These are phyloP conservation scores for Deroplatys truncata DNA, from an alignment of 2,888 invertebrate genomes.

Conservation along the genomic window DNA sequence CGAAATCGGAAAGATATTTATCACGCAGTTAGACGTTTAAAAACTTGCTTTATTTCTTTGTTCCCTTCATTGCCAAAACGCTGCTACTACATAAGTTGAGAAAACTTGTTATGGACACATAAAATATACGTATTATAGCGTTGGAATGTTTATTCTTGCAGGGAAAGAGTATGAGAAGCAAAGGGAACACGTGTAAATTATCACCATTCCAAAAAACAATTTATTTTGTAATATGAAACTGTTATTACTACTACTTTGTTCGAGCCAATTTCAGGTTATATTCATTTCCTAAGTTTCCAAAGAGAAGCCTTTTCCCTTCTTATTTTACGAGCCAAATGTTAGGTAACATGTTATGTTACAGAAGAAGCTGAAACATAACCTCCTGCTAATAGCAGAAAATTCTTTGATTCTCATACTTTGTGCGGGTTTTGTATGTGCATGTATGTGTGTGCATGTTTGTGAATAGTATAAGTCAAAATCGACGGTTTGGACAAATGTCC, in stretches of 20 bases:
- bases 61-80: background rate
- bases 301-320: background rate
- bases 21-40: slow-evolving; percentile 12
- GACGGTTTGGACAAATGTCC: too few species aligned
- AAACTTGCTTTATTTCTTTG: slow-evolving; percentile 9
- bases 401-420: too few species aligned
- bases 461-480: too few species aligned
- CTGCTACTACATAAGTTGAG: background rate
- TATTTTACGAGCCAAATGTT: too few species aligned
- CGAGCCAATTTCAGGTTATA: background rate
- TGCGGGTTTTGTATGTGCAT: too few species aligned
- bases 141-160: background rate
- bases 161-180: background rate
- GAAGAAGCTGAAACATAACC: too few species aligned
- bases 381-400: too few species aligned
- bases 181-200: background rate
- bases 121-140: background rate
- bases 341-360: too few species aligned
- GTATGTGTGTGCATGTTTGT: too few species aligned
- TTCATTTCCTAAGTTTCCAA: background rate
- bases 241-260: background rate
- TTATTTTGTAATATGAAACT: background rate
- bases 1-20: slow-evolving; percentile 23
- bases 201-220: background rate
- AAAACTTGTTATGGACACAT: background rate